A percentile compares a stretch with the other conserved stretches of the same genome.
phyloP scores from a whole-genome alignment of 2,888 invertebrate species.

The Oeneis ivallda region DNA sequence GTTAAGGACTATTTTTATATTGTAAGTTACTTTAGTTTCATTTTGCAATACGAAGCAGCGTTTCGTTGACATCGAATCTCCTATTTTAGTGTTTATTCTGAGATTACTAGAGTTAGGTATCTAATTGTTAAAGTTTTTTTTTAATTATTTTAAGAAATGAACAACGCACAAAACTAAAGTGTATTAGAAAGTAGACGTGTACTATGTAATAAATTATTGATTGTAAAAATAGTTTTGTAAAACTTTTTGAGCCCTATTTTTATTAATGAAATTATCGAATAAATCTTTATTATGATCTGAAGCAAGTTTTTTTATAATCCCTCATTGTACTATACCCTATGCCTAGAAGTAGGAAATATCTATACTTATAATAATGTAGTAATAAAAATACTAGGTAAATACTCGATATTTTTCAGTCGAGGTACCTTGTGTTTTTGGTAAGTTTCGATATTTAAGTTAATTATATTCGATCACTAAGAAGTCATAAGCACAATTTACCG shows the following conservation, averaged over 20 bases:
- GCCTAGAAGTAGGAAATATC: too few species aligned
- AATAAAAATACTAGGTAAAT: too few species aligned
- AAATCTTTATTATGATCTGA: slow-evolving; percentile 60
- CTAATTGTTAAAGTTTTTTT: slow-evolving; percentile 64
- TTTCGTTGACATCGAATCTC: slow-evolving; percentile 65
- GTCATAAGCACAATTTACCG: too few species aligned
- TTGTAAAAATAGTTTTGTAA: slow-evolving; percentile 61
- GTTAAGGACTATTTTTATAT: slow-evolving; percentile 38
- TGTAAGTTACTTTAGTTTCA: slow-evolving; percentile 26
- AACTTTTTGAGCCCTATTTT: slow-evolving; percentile 60
- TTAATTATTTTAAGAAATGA: slow-evolving; percentile 53
- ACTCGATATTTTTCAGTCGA: too few species aligned
- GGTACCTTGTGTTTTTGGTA: too few species aligned
- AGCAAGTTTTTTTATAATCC: slow-evolving; percentile 33
- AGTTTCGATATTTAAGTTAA: too few species aligned
- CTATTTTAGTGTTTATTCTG: slow-evolving; percentile 65
- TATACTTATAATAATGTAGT: too few species aligned
- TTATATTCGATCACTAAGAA: too few species aligned
- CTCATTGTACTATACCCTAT: not conserved
- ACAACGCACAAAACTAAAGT: slow-evolving; percentile 62
- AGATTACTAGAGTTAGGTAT: slow-evolving; percentile 73
- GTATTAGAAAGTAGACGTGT: slow-evolving; percentile 57
- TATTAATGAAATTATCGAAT: slow-evolving; percentile 70
- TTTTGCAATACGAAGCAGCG: slow-evolving; percentile 51
- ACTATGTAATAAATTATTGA: slow-evolving; percentile 79